Base-by-base conservation (phyloP, 2,797 vertebrate genomes). In the Caiman crocodilus region DNA sequence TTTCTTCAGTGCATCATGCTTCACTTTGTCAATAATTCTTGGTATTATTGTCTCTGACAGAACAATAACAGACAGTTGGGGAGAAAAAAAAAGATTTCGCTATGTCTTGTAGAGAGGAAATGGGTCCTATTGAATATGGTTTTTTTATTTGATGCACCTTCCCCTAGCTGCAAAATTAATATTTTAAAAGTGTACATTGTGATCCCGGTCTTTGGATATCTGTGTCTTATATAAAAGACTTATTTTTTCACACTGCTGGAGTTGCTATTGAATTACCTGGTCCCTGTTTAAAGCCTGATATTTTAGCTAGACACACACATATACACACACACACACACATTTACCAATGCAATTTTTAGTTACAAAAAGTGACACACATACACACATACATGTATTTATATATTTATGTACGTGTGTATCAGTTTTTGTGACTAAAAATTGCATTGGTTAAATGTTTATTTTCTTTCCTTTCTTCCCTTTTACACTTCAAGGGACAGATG, bases 121-220 rank as follows among this genome's bases (percentile, higher is more conserved):
- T 60, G 59, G 56, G 18, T 88, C 23, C 35, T 89, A 57, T 14
- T 77, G 20, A 87, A 57, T 85, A 4, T 67, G 71, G 73, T 91
- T 77, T 56, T 92, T 94, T 95, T 89, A 75, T 94, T 92, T 94
- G 61, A 94, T 93, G 32, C 2, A 3, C n/a, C 76, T 69, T 88
- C 93, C 59, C 73, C 79, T 56, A 84, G 86, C 23, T 75, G 12
- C 14, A 90, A 94, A 95, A 92, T 90, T 91, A 90, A 76, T 89
- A 59, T 89, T 95, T 95, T 84, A 82, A 58, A 95, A 80, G 81
- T 93, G 81, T 83, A 26, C 78, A 50, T 64, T 86, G 67, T 8
- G 5, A 83, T 95, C 61, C n/a, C 30, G 4, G 26, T 91, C 58
- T 78, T 77, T 57, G 50, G 30, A 28, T 81, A 59, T 63, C 77